phyloP scores from a whole-genome alignment of 2,888 invertebrate species.

The Acrobasis suavella region DNA sequence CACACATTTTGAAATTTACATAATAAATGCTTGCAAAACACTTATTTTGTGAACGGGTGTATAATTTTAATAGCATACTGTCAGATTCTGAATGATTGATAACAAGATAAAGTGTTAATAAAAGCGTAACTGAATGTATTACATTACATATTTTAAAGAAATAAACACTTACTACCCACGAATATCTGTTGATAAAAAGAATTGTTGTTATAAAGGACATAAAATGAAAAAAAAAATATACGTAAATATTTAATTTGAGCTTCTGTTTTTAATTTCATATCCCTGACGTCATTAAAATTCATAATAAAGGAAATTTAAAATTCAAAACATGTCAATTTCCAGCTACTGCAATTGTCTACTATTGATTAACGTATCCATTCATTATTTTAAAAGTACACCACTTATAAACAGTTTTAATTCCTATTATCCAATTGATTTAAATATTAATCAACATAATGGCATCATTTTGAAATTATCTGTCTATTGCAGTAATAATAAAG shows the following conservation, averaged over 20 bases:
- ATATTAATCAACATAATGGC: too few relatives aligned
- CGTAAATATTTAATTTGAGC: conserved; percentile 79
- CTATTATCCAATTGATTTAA: too few relatives aligned
- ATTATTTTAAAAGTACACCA: too few relatives aligned
- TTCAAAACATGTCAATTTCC: too few relatives aligned
- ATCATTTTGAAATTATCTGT: neutral
- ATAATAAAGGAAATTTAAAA: too few relatives aligned
- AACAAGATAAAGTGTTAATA: conserved; percentile 38
- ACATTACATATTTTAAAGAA: conserved; percentile 46
- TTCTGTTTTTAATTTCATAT: conserved; percentile 48
- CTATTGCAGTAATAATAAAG: neutral
- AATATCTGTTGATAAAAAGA: conserved; percentile 64
- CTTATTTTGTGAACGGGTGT: conserved; percentile 52
- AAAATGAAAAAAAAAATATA: conserved; percentile 77
- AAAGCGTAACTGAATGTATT: conserved; percentile 37
- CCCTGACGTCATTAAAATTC: too few relatives aligned
- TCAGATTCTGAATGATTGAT: conserved; percentile 49
- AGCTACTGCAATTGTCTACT: too few relatives aligned
- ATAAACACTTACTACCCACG: conserved; percentile 59
- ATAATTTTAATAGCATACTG: conserved; percentile 51
- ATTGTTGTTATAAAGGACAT: conserved; percentile 75
- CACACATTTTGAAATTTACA: conserved; percentile 56
- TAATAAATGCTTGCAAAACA: conserved; percentile 60
- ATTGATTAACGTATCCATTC: too few relatives aligned
- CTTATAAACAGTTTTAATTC: too few relatives aligned